Conservation (phyloP, 1,140 invertebrate species). For the Eulimnadia texana region DNA sequence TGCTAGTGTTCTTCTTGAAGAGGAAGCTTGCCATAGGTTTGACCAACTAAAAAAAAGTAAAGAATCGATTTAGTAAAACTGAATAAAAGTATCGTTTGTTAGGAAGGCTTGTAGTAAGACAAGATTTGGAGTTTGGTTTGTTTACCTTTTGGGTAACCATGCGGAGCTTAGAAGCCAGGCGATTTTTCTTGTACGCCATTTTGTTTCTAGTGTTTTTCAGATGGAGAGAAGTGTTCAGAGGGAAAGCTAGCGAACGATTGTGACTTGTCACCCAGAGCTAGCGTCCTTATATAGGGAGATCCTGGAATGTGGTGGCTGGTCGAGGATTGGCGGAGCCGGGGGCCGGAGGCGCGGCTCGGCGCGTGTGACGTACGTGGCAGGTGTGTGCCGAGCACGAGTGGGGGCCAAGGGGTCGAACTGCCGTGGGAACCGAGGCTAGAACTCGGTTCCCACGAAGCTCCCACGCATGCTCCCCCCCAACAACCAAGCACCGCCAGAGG, state of each 20-base stretch:
- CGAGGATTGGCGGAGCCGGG: neutral
- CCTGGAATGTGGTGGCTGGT: neutral
- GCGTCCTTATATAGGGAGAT: slow-evolving; percentile 3
- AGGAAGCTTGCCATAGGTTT: slow-evolving; percentile 10
- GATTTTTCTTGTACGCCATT: slow-evolving; percentile 6
- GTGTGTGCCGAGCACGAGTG: slow-evolving; percentile 17
- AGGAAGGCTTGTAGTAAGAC: too few relatives aligned
- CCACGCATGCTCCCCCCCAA: neutral
- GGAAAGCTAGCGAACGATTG: neutral
- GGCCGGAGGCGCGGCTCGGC: slow-evolving; percentile 7
- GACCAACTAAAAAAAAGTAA: slow-evolving; percentile 7
- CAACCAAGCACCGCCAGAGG: too few relatives aligned
- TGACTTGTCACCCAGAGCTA: neutral
- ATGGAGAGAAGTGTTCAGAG: neutral
- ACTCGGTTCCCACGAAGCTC: slow-evolving; percentile 13
- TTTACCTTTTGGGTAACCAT: neutral
- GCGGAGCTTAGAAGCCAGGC: slow-evolving; percentile 4
- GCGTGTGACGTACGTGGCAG: slow-evolving; percentile 18
- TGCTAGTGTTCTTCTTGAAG: slow-evolving; percentile 10
- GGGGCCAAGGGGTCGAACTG: neutral
- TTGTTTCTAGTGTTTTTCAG: neutral
- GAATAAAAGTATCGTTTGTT: too few relatives aligned
- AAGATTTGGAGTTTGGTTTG: too few relatives aligned
- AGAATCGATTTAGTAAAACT: neutral
- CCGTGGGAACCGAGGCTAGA: slow-evolving; percentile 9